These are phyloP conservation scores for Australoheros facetus DNA, from an alignment of 2,797 vertebrate species.

Conservation along the genomic window DNA sequence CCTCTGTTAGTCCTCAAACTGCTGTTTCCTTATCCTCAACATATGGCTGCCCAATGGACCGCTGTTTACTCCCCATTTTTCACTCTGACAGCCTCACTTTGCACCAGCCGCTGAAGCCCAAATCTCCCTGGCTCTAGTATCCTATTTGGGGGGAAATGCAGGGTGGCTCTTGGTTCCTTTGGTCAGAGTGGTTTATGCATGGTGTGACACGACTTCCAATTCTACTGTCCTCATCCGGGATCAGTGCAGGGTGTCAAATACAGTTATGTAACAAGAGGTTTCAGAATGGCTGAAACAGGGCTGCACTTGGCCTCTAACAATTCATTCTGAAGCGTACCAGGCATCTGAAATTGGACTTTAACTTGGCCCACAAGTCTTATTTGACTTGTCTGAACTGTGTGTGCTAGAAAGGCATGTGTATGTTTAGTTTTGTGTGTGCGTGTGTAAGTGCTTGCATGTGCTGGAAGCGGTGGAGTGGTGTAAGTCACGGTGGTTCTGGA, in stretches of 20 bases:
- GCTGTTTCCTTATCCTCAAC: constrained; percentile 63
- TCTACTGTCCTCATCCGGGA: constrained; percentile 29
- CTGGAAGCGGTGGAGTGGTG: constrained; percentile 49
- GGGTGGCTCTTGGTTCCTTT: constrained; percentile 13
- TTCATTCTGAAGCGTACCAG: constrained; percentile 42
- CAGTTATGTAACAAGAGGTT: constrained; percentile 52
- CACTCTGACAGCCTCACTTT: constrained; percentile 75
- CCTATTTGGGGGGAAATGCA: constrained; percentile 20
- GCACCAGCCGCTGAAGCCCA: constrained; percentile 38
- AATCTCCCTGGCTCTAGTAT: constrained; percentile 24
- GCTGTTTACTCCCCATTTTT: constrained; percentile 75
- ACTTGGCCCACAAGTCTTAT: constrained; percentile 53
- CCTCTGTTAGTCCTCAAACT: constrained; percentile 52
- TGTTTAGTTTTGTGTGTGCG: constrained; percentile 22
- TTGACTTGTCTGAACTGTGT: constrained; percentile 48
- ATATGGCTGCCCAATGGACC: constrained; percentile 74
- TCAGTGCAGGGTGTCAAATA: constrained; percentile 40
- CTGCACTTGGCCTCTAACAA: constrained; percentile 28
- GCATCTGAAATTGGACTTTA: constrained; percentile 63
- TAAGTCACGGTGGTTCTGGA: constrained; percentile 64
- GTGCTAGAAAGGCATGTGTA: constrained; percentile 22
- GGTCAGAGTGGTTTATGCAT: constrained; percentile 40
- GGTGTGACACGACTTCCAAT: constrained; percentile 22
- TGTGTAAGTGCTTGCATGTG: constrained; percentile 55
- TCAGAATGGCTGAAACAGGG: constrained; percentile 43